Evolutionary conservation across 1,140 invertebrate genomes (phyloP).

Genomic region (Nephila pilipes): DNA sequence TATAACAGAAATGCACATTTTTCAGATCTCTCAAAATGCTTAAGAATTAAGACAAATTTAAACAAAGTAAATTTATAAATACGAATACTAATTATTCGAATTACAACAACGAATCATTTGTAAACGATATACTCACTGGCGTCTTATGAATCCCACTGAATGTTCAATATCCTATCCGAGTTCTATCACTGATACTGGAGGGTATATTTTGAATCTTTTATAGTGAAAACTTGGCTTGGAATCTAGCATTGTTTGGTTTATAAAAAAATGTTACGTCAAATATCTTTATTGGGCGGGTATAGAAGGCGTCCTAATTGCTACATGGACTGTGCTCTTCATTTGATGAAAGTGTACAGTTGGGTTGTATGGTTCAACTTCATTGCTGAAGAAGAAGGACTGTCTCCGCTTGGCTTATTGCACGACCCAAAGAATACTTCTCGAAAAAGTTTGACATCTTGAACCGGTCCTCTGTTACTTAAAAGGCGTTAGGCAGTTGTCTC

Average conservation of each 20-base stretch:
- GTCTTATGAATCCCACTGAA: neutral
- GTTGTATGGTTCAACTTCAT: slow-evolving; percentile 65
- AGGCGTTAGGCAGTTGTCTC: slow-evolving; percentile 32
- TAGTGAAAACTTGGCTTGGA: slow-evolving; percentile 11
- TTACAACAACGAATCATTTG: neutral
- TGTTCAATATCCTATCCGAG: slow-evolving; percentile 11
- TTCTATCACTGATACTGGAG: slow-evolving; percentile 4
- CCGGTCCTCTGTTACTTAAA: neutral
- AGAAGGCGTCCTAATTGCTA: slow-evolving; percentile 59
- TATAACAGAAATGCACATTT: no score
- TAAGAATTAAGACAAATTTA: no score
- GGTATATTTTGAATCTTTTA: slow-evolving; percentile 66
- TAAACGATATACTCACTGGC: slow-evolving; percentile 21
- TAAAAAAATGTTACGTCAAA: slow-evolving; percentile 46
- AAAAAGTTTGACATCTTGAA: slow-evolving; percentile 51
- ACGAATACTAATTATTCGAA: no score
- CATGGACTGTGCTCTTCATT: slow-evolving; percentile 60
- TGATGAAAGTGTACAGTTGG: slow-evolving; percentile 11
- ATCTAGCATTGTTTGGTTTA: slow-evolving; percentile 24
- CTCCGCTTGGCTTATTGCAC: slow-evolving; percentile 39
- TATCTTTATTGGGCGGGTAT: slow-evolving; percentile 22
- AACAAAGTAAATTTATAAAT: no score
- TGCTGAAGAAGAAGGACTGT: slow-evolving; percentile 60
- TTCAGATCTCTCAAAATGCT: no score
- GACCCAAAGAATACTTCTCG: slow-evolving; percentile 2